These are phyloP conservation scores for Rhynchonycteris naso DNA, from an alignment of 2,797 vertebrate genomes.

Conservation along the genomic window DNA sequence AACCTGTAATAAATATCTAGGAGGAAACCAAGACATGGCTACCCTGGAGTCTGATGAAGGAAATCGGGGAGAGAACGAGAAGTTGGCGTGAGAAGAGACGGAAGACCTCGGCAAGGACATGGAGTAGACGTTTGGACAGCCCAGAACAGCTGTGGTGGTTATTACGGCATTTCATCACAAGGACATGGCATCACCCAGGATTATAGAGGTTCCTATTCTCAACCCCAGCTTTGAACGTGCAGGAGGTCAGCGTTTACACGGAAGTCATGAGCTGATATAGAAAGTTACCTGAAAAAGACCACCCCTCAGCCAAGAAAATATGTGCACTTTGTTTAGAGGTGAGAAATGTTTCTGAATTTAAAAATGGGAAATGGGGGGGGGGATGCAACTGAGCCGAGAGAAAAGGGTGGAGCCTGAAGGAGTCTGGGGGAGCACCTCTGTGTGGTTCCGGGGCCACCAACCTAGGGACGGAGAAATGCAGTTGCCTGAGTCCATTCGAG, in stretches of 20 bases:
- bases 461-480: not conserved
- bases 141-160: rapidly evolving
- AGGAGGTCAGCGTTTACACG: not conserved
- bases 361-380: not conserved
- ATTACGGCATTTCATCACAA: not conserved
- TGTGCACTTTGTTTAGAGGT: not conserved
- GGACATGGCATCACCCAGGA: not conserved
- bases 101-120: not conserved
- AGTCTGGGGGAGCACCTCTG: rapidly evolving
- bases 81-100: not conserved
- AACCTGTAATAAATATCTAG: not conserved
- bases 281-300: not conserved
- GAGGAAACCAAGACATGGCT: not conserved
- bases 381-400: not conserved
- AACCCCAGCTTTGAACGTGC: not conserved
- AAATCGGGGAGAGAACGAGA: not conserved
- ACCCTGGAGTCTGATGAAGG: not conserved
- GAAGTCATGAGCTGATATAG: not conserved
- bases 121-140: not conserved
- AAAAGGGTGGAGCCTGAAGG: not conserved
- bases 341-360: not conserved
- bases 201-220: not conserved
- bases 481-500: not conserved
- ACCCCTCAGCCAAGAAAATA: not conserved
- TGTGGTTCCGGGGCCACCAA: not conserved